Percentiles rank a stretch among this genome's conserved stretches.
phyloP scores from a whole-genome alignment of 2,113 vertebrate species.

The Ciconia boyciana region DNA sequence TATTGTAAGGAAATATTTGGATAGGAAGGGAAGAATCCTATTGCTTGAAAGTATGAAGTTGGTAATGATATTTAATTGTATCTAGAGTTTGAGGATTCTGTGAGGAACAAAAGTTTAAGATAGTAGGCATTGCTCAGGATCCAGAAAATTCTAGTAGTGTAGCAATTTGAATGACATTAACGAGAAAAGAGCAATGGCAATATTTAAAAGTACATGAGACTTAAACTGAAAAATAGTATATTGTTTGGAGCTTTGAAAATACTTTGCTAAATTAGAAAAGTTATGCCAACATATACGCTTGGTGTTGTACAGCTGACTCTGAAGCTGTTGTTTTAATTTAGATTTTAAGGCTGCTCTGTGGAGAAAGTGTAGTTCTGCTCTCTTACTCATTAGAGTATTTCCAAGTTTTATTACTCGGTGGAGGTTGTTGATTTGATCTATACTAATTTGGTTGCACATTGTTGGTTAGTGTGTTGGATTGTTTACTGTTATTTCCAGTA shows the following conservation, averaged over 20 bases:
- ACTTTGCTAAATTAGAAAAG: not conserved
- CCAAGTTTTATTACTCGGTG: not conserved
- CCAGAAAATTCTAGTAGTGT: not conserved
- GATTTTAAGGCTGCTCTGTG: not conserved
- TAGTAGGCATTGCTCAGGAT: not conserved
- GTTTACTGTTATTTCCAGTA: not conserved
- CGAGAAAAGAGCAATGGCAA: not conserved
- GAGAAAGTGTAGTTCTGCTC: not conserved
- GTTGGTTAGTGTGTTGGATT: not conserved
- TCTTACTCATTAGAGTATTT: not conserved
- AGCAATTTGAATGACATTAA: not conserved
- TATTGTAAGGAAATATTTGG: not conserved
- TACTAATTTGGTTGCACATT: not conserved
- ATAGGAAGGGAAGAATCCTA: not conserved
- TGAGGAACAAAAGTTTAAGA: not conserved
- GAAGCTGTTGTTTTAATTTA: not conserved
- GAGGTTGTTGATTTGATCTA: not conserved
- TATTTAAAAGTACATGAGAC: not conserved
- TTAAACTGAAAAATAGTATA: not conserved
- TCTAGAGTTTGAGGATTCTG: not conserved
- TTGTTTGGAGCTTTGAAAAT: not conserved
- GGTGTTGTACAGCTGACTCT: not conserved
- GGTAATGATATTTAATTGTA: not conserved
- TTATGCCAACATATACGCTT: not conserved
- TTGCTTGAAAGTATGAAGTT: not conserved